A percentile compares a stretch with the other conserved stretches of the same genome.
These are phyloP conservation scores for Gorsachius goisagi DNA, from an alignment of 2,113 vertebrate genomes.

Conservation along the genomic window DNA sequence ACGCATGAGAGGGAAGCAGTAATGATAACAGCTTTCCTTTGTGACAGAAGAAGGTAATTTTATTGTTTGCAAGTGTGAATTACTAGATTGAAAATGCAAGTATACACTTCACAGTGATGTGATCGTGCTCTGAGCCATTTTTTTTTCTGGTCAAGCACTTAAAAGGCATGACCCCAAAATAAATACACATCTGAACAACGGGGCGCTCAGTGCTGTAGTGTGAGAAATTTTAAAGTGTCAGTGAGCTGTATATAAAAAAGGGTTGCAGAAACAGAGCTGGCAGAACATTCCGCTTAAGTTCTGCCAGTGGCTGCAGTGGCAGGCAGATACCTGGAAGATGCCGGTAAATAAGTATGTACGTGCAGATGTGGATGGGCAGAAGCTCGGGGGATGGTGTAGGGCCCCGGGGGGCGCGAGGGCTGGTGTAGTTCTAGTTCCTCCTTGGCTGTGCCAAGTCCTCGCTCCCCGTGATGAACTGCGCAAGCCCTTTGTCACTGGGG, in stretches of 20 bases:
- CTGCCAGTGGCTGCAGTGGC: background rate
- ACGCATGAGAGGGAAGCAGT: background rate
- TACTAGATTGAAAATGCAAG: conserved; percentile 9
- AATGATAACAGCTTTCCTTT: background rate
- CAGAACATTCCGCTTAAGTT: background rate
- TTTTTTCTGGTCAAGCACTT: background rate
- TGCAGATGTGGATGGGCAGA: background rate
- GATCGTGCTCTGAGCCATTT: background rate
- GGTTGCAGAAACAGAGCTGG: background rate
- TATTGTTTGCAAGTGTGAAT: conserved; percentile 33
- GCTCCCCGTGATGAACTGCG: background rate
- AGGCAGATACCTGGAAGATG: background rate
- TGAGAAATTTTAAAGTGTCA: background rate
- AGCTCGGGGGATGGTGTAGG: background rate
- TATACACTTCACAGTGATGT: background rate
- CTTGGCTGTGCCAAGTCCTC: background rate
- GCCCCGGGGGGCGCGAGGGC: fast-evolving
- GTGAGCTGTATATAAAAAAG: background rate
- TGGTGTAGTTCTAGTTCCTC: background rate
- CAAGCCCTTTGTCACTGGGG: background rate
- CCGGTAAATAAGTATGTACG: fast-evolving
- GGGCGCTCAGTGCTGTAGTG: background rate
- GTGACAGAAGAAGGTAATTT: conserved; percentile 5
- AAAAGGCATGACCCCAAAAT: background rate
- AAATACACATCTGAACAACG: background rate